Evolutionary conservation across 2,113 vertebrate genomes (phyloP), one percentile per base, ranked within the genome.

Genomic region (Clarias macrocephalus): DNA sequence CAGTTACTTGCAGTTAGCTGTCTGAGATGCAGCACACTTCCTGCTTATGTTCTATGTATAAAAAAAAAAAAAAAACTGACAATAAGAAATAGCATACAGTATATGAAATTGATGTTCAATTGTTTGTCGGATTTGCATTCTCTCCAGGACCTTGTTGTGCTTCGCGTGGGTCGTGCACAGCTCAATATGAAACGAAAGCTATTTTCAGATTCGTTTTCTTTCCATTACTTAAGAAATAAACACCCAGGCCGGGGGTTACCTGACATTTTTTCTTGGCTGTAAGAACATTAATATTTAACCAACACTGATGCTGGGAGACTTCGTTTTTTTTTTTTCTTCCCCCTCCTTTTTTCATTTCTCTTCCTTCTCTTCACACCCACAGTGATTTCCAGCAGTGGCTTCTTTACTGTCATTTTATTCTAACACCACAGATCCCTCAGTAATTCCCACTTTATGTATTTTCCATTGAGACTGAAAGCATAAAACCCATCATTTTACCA

Each of bases 21-120:
- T 52, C 72, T 76, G 48, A 76, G 23, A n/a, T 15, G 3, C 73
- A 52, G 73, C 54, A 76, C 48, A n/a, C 13, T 76, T 76, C 54
- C 73, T 76, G 42, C 42, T 23, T 54, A 54, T 12, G 10, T n/a
- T 54, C 73, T 52, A 76, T 76, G 72, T 76, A 52, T 54, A n/a
- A 52, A 76, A 54, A 37, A 37, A 33, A 37, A 33, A 37, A 37
- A 37, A 37, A 37, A 76, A 18, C 3, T 76, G 42, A 52, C 42
- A 48, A 48, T 73, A n/a, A 54, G 13, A 57, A 76, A 76, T 6
- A 85, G 54, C 68, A 79, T 16, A 18, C 21, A 33, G 19, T 8
- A 30, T 72, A n/a, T 70, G 63, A 82, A 30, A 72, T 80, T 68
- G 66, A 33, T 87, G 54, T 84, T 87, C 30, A 87, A 85, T 85